Conservation (phyloP, 2,888 invertebrate genomes). For the Syritta pipiens region DNA sequence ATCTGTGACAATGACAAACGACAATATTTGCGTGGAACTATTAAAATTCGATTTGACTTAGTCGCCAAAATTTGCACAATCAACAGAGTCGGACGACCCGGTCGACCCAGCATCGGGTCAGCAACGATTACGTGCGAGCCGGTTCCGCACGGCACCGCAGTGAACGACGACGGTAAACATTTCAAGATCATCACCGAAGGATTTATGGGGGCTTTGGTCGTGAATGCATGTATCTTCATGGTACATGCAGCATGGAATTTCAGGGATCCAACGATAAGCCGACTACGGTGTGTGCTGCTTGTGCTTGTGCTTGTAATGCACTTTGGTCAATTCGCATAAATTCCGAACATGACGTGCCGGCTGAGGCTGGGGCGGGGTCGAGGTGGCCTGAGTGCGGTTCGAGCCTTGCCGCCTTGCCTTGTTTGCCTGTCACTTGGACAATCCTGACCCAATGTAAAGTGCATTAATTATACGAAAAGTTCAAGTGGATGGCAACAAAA, state of each 20-base stretch:
- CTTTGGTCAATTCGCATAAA: conserved; percentile 59
- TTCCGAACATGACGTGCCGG: conserved; percentile 55
- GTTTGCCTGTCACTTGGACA: conserved; percentile 55
- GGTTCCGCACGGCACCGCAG: not conserved
- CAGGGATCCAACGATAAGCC: conserved; percentile 25
- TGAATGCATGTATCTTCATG: conserved; percentile 10
- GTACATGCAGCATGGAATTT: conserved; percentile 10
- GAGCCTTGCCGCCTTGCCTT: conserved; percentile 8
- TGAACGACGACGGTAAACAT: conserved; percentile 62
- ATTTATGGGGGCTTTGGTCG: conserved; percentile 48
- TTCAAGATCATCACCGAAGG: conserved; percentile 65
- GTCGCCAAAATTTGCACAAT: conserved; percentile 56
- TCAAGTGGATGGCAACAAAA: conserved; percentile 54
- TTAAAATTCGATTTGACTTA: conserved; percentile 65
- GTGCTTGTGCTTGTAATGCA: conserved; percentile 49
- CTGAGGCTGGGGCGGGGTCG: conserved; percentile 21
- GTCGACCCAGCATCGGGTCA: no score
- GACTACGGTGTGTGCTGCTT: not conserved
- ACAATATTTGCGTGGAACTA: conserved; percentile 65
- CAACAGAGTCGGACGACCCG: no score
- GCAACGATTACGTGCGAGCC: no score
- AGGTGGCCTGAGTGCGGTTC: not conserved
- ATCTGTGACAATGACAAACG: conserved; percentile 54
- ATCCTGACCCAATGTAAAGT: conserved; percentile 60
- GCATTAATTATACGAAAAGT: conserved; percentile 66